Conservation (phyloP, 2,113 vertebrate genomes). For the Syrmaticus mikado region DNA sequence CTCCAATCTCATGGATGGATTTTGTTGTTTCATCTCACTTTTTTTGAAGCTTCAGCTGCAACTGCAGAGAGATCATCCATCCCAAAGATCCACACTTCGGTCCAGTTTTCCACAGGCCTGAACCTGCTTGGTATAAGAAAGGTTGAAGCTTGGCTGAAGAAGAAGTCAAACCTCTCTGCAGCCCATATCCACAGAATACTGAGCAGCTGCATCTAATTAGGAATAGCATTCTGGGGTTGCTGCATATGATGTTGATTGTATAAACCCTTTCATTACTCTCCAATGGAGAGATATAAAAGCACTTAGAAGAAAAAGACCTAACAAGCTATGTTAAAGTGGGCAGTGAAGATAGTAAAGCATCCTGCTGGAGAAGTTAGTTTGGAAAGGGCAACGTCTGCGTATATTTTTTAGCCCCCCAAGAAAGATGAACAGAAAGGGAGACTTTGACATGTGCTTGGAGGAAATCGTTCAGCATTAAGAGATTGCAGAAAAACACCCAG, state of each 20-base stretch:
- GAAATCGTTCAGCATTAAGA: neutral
- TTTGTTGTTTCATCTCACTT: conserved; percentile 3
- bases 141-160: neutral
- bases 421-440: neutral
- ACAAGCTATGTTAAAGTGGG: neutral
- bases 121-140: neutral
- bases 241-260: neutral
- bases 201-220: neutral
- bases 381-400: neutral
- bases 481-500: neutral
- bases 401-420: neutral
- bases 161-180: neutral
- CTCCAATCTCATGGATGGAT: neutral
- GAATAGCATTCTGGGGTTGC: neutral
- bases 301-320: neutral
- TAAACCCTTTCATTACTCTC: neutral
- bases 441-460: neutral
- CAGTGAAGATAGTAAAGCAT: neutral
- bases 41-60: neutral
- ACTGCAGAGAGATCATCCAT: neutral
- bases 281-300: neutral
- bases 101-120: neutral
- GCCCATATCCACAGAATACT: neutral
- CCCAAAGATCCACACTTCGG: neutral
- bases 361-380: neutral